Base-by-base conservation (phyloP, 2,113 vertebrate genomes). In the Scortum barcoo region DNA sequence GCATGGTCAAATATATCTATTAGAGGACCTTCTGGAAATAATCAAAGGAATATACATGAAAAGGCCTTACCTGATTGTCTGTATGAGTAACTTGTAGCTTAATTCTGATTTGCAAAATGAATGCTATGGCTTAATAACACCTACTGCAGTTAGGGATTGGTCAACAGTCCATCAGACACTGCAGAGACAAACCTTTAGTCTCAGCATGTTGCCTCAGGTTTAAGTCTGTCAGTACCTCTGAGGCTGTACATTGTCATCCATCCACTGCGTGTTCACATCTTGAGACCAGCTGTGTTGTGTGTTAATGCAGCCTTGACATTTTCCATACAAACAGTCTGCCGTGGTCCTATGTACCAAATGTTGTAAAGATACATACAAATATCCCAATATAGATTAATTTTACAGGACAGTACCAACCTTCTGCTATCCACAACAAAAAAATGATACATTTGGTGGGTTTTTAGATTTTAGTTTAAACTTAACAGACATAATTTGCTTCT, bases 191-290 rank as follows among this genome's bases (percentile, higher is more conserved):
- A 58, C 46, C 26, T 17, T 3, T 1, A 36, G 13, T 57, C 62
- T 24, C 5, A 16, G 19, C 44, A 56, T 82, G 30, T 58, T 69
- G 46, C 61, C 56, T 63, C 67, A 22, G 58, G 54, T 19, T 46
- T 26, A 7, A 66, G 60, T 58, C 40, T 57, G 14, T 53, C 22
- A 5, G 17, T 61, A 38, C 22, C 13, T 40, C 24, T 42, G 65
- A 57, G 46, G 69, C 60, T 3, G 5, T 38, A 33, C 1, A 2
- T 56, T 66, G 87, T 68, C 51, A 66, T 16, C 10, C 28, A 3
- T 42, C 22, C 46, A 56, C 46, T 57, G 38, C 63, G 51, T 69
- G 36, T 42, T 71, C n/a, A 56, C 87, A 85, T 83, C 80, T 85
- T 71, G 76, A 81, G 19, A 61, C 54, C 84, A 86, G 72, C 68